Evolutionary conservation across 2,797 vertebrate genomes (phyloP), one percentile per base, ranked within the genome.

Genomic region (Notamacropus eugenii): DNA sequence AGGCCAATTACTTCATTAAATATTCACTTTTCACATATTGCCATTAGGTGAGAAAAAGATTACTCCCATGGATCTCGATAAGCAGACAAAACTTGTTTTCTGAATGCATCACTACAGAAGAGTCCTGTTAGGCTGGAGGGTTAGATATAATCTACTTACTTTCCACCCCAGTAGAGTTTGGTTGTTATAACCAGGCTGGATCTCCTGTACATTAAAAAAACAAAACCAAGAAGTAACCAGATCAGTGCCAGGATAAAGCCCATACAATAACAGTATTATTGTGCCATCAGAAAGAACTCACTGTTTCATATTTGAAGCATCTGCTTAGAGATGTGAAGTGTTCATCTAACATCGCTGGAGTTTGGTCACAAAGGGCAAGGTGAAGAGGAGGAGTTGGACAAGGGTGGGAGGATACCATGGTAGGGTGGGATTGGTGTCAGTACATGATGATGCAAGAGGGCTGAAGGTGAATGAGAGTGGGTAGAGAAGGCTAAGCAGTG

Each of bases 111-210:
- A 29, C 24, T 67, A 13, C n/a, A 87, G 34, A 91, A 91, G 74
- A 54, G 94, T 95, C 56, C 19, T 74, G 0, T 82, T 14, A 90
- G 56, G n/a, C 6, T 93, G 14, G 55, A 93, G 94, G 92, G 90
- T 10, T 34, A 95, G 91, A 95, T 2, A 16, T 13, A 56, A 93
- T 91, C 59, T 93, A 99, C 99, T 99, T 99, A 99, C 99, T 99
- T 99, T 99, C 99, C 99, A 97, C 99, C 99, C 99, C 99, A 99
- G 99, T 99, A 99, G 91, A 99, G 99, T 98, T 99, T 99, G 14
- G 99, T 99, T 91, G 99, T 99, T 94, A 99, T 99, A 98, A 99
- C 99, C 98, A 99, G 98, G 97, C 99, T 99, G 98, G 99, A 99
- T 90, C 99, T 99, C 98, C 99, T 99, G 96, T 54, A 93, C 92